Evolutionary conservation across 92 coral and sea anemone genomes (phyloP).

Genomic region (Heliopora coerulea): DNA sequence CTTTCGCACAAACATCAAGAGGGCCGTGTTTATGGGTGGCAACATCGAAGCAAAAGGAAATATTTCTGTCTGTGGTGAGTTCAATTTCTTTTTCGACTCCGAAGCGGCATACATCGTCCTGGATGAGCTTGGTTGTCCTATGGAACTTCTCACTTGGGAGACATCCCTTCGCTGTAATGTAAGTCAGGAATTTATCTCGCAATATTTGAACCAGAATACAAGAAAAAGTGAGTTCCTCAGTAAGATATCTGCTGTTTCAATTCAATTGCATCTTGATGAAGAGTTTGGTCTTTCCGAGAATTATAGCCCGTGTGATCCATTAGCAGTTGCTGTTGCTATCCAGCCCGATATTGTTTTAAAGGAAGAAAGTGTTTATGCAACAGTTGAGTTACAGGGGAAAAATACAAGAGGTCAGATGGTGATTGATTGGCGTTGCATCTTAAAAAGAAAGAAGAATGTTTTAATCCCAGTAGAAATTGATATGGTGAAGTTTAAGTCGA

Average conservation of each 20-base stretch:
- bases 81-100: conserved; percentile 79
- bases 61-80: conserved; percentile 75
- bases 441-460: conserved; percentile 64
- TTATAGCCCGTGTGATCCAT: conserved; percentile 68
- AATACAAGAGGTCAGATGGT: conserved; percentile 90
- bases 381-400: conserved; percentile 75
- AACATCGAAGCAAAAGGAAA: conserved; percentile 86
- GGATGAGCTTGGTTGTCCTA: conserved; percentile 64
- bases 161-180: conserved; percentile 61
- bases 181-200: conserved; percentile 58
- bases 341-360: conserved; percentile 62
- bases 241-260: conserved; percentile 52
- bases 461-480: conserved; percentile 56
- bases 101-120: conserved; percentile 82
- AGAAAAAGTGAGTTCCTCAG: conserved; percentile 57
- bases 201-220: conserved; percentile 52
- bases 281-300: conserved; percentile 48
- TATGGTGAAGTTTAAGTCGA: conserved; percentile 60
- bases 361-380: conserved; percentile 65
- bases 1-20: conserved; percentile 62
- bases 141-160: conserved; percentile 78
- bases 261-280: conserved; percentile 52
- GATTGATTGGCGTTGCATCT: conserved; percentile 80
- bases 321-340: conserved; percentile 69
- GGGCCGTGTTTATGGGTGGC: conserved; percentile 85